Percentiles rank a stretch among this genome's conserved stretches.
Evolutionary conservation across 2,888 invertebrate genomes (phyloP).

Genomic region (Apamea crenata): DNA sequence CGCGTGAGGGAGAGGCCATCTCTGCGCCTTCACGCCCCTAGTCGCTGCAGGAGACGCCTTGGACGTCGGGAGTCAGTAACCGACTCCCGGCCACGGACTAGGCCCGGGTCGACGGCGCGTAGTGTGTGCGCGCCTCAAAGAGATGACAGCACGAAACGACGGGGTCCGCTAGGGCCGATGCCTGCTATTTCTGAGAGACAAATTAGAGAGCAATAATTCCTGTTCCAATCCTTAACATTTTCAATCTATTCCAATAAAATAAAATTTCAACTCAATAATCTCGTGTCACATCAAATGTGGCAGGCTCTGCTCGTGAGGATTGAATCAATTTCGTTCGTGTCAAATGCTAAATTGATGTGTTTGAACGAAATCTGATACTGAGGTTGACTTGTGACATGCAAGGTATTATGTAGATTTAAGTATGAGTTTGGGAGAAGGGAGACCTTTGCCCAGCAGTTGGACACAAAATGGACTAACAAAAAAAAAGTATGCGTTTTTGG

Average conservation of each 20-base stretch:
- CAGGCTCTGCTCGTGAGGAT: constrained; percentile 17
- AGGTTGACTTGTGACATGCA: neutral
- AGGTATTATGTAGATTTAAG: neutral
- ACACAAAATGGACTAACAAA: no score
- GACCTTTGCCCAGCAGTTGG: no score
- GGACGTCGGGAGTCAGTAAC: no score
- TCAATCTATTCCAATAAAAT: constrained; percentile 30
- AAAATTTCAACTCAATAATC: constrained; percentile 39
- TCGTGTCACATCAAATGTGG: constrained; percentile 40
- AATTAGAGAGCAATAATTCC: neutral
- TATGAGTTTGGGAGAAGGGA: neutral
- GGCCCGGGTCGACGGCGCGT: no score
- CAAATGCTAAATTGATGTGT: constrained; percentile 59
- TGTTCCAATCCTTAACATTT: neutral
- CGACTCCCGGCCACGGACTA: no score
- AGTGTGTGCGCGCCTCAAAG: no score
- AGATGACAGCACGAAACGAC: no score
- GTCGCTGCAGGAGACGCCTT: no score
- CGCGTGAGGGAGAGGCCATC: no score
- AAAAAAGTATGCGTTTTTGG: neutral
- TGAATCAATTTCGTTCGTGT: constrained; percentile 60
- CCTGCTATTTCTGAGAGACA: neutral
- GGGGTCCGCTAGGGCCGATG: no score
- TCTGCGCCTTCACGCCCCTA: no score
- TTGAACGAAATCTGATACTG: constrained; percentile 31